phyloP scores from a whole-genome alignment of 2,888 invertebrate genomes.

The Mesoligia furuncula region DNA sequence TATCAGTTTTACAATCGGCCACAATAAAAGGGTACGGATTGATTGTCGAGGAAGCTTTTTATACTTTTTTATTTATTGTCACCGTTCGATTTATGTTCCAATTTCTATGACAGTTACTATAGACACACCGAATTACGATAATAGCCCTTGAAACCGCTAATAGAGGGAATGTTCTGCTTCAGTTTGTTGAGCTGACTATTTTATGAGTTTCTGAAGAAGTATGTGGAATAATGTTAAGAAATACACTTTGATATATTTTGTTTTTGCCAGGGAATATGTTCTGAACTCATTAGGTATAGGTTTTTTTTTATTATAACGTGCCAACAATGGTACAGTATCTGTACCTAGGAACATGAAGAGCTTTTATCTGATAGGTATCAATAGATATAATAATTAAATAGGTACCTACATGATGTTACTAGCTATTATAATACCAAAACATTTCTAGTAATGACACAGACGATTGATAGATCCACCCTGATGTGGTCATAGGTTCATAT shows the following conservation, averaged over 20 bases:
- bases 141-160: slow-evolving; percentile 80
- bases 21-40: slow-evolving; percentile 88
- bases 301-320: slow-evolving; percentile 12
- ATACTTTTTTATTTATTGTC: slow-evolving; percentile 81
- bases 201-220: slow-evolving; percentile 15
- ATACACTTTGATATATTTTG: slow-evolving; percentile 1
- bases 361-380: slow-evolving; percentile 4
- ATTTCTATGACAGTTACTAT: slow-evolving; percentile 72
- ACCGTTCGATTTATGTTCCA: slow-evolving; percentile 81
- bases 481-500: neutral
- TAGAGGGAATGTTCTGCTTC: slow-evolving; percentile 61
- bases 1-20: slow-evolving; percentile 87
- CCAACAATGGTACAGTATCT: neutral
- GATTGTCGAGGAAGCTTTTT: slow-evolving; percentile 83
- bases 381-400: neutral
- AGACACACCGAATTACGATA: slow-evolving; percentile 76
- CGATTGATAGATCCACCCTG: neutral
- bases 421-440: neutral
- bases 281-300: slow-evolving; percentile 3
- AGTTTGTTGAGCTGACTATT: slow-evolving; percentile 35
- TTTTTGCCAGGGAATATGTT: slow-evolving; percentile 11
- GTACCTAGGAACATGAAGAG: neutral
- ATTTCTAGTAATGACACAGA: slow-evolving; percentile 14
- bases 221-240: slow-evolving; percentile 12
- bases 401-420: neutral